These are phyloP conservation scores for Alcis repandata DNA, from an alignment of 2,888 invertebrate species.

Conservation along the genomic window DNA sequence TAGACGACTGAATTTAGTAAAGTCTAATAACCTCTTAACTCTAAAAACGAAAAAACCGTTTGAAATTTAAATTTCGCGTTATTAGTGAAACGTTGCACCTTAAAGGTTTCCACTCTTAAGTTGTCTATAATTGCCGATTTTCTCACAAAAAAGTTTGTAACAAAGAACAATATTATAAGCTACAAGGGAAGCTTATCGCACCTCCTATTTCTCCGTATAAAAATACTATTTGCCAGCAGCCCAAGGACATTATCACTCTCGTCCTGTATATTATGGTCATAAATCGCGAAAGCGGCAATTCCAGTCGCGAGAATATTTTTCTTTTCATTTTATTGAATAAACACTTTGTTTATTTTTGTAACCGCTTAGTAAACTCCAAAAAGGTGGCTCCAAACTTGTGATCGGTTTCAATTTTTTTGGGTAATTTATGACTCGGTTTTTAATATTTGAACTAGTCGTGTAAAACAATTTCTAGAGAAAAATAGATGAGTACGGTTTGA, in stretches of 20 bases:
- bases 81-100: background rate
- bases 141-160: slow-evolving; percentile 27
- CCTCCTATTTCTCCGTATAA: slow-evolving; percentile 66
- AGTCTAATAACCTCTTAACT: too few relatives aligned
- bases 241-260: slow-evolving; percentile 66
- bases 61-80: too few relatives aligned
- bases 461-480: background rate
- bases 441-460: background rate
- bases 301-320: slow-evolving; percentile 34
- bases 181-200: slow-evolving; percentile 45
- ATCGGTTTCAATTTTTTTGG: background rate
- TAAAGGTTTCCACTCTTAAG: background rate
- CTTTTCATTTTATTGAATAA: slow-evolving; percentile 38
- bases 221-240: slow-evolving; percentile 68
- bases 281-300: slow-evolving; percentile 62
- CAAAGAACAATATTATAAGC: slow-evolving; percentile 27
- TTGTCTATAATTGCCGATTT: background rate
- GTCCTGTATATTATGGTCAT: slow-evolving; percentile 71
- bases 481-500: background rate
- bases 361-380: slow-evolving; percentile 3
- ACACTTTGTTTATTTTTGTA: slow-evolving; percentile 30
- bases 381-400: background rate
- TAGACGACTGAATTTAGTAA: too few relatives aligned
- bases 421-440: background rate
- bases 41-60: too few relatives aligned